Evolutionary conservation across 1,140 invertebrate species (phyloP), one percentile per base, ranked within the genome.

Genomic region (Calliopsis andreniformis): DNA sequence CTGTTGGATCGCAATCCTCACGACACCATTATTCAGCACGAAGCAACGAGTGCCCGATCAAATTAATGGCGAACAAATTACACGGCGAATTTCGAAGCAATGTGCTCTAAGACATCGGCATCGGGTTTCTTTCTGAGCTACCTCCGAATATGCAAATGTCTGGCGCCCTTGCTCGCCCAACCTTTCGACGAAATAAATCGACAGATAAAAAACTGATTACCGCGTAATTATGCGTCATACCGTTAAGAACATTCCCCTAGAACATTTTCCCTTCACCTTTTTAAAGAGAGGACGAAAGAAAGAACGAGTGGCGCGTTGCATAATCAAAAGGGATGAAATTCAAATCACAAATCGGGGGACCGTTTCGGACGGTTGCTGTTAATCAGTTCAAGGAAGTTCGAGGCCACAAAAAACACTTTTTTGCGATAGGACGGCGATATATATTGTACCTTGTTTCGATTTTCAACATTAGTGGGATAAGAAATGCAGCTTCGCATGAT

Each of bases 61-160:
- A 68, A 76, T 76, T 76, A 76, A 76, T 68, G 72, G 32, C 20
- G 63, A 68, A 68, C 72, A 76, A 76, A 68, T 76, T 76, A 76
- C 72, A 68, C 63, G 63, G 72, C 42, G 72, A 58, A 68, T 76
- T 68, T 58, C 55, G 51, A 49, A 18, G 28, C 32, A 72, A 35
- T 25, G 16, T 16, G 49, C 42, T 66, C 42, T 16, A 58, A 72
- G 43, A 72, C 35, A 25, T 39, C 20, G 28, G 28, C 6, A 39
- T 56, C 69, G 14, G n/a, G 25, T 12, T 28, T 16, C 43, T n/a
- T 16, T 25, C 20, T n/a, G 53, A 35, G 39, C 45, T 45, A 42
- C 55, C 53, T 43, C 23, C 14, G 63, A 18, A 39, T 76, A 76
- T 76, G 72, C 63, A 58, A 76, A 75, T 75, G 49, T 7, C 30